Percentiles rank a stretch among this genome's conserved stretches.
phyloP scores from a whole-genome alignment of 2,113 vertebrate genomes.

The Damaliscus lunatus region DNA sequence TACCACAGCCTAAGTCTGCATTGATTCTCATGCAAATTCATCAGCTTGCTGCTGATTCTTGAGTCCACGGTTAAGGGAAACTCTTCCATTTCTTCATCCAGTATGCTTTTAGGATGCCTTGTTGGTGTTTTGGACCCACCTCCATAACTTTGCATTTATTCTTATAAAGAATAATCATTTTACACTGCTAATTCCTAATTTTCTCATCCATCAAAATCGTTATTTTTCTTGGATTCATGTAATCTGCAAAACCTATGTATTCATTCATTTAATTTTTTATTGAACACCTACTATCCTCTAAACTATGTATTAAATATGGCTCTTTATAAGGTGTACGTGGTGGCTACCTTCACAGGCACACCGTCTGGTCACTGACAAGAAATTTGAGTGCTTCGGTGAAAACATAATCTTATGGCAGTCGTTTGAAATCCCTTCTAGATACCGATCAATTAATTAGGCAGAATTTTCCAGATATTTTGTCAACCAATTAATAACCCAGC shows the following conservation, averaged over 20 bases:
- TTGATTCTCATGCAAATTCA: accelerated
- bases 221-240: neutral
- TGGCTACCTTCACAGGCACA: neutral
- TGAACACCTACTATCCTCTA: neutral
- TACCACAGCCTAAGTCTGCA: neutral
- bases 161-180: neutral
- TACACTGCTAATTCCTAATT: neutral
- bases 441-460: neutral
- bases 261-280: neutral
- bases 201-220: neutral
- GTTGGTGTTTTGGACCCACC: neutral
- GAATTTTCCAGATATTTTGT: neutral
- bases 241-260: neutral
- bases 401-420: neutral
- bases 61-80: neutral
- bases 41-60: neutral
- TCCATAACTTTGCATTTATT: neutral
- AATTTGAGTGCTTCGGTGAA: neutral
- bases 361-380: neutral
- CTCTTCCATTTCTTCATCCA: neutral
- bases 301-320: neutral
- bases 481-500: slow-evolving; percentile 9
- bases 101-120: neutral
- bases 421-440: neutral
- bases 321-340: neutral